Evolutionary conservation across 1,140 invertebrate genomes (phyloP), one percentile per base, ranked within the genome.

Genomic region (Heliothis virescens): DNA sequence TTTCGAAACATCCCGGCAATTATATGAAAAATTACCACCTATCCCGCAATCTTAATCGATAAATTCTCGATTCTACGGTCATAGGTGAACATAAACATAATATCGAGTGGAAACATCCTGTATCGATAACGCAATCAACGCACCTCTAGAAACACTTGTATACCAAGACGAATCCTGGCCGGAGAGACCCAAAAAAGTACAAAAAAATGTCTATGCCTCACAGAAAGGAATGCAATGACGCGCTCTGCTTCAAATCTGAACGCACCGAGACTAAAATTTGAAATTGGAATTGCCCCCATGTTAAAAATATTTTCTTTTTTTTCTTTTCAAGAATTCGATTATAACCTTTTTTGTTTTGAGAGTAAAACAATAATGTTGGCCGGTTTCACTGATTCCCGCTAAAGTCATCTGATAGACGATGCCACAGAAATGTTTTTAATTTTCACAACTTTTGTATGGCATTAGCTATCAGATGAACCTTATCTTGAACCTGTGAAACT

Each of bases 121-220:
- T 87, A 86, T 80, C 29, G 71, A 76, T 73, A 80, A 83, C 34
- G 34, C 50, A 65, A 69, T 82, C 76, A 82, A 62, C 69, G 59
- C 72, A 60, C 34, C 57, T 82, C 82, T 81, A 87, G 84, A 83
- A 90, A 89, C 90, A 92, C 88, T 91, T 90, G 89, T 89, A 85
- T 79, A 87, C 86, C 90, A 91, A 91, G 88, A 91, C 90, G 91
- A 93, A 93, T 93, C 87, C 86, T 88, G 85, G 79, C 74, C 80
- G 80, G 10, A 48, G 47, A 80, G 3, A 52, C 63, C 12, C 57
- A 78, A 52, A 67, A 50, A 48, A 60, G 67, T 62, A 57, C 29
- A 84, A 82, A 86, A 85, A 87, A 85, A 76, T 79, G 16, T 69
- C 59, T 13, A 65, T 88, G 88, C 89, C 86, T 59, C 86, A 75